Evolutionary conservation across 2,113 vertebrate species (phyloP), one percentile per base, ranked within the genome.

Genomic region (Electrona antarctica): DNA sequence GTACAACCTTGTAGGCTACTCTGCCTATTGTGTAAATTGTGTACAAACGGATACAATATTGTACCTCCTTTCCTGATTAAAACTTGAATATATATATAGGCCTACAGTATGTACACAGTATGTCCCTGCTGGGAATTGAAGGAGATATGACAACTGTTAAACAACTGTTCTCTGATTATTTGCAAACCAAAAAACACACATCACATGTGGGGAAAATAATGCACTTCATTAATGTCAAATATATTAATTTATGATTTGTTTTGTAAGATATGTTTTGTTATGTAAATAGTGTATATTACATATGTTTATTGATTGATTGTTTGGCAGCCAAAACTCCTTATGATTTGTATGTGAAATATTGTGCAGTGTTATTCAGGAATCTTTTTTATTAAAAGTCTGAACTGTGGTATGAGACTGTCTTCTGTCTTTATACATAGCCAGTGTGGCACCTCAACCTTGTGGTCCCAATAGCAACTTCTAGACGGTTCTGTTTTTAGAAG

Each of bases 161-260:
- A 21, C 21, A 21, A 21, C 21, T 21, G 21, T 21, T 21, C 21
- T 21, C 21, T 21, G 2, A 21, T 60, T 7, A 28, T 51, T 47
- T 52, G 10, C 7, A 21, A n/a, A 13, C 1, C 29, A 49, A 64
- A 64, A 41, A n/a, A 69, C 55, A 41, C 70, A n/a, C 50, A 28
- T 49, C 67, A 65, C 63, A 15, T n/a, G 60, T 56, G 57, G 64
- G 64, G n/a, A 69, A 81, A 67, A 70, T 6, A 64, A 84, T 88
- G 93, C 92, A 94, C 92, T 94, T 94, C 78, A 74, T 56, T 71
- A 65, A 73, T 47, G 46, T 77, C 71, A 85, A 86, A 86, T 82
- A 55, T 88, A 85, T 91, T 92, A 92, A 93, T 82, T 92, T 93
- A 92, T 71, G 65, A 90, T 71, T 72, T 80, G 65, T 88, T 85